These are phyloP conservation scores for Jaculus jaculus DNA, from an alignment of 2,113 vertebrate species.

Conservation along the genomic window DNA sequence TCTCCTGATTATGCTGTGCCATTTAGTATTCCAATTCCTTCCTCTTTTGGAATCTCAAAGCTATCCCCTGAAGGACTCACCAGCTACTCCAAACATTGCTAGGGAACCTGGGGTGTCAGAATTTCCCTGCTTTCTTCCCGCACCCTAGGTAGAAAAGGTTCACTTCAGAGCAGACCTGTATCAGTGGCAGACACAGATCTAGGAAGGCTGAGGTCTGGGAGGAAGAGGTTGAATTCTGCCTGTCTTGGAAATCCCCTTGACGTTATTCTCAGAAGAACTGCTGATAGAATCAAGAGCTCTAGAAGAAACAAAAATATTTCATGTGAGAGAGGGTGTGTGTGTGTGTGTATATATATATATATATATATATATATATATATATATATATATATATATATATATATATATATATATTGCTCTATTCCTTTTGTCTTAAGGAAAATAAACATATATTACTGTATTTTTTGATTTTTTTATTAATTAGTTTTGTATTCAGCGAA, in stretches of 20 bases:
- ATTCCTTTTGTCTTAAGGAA: background rate
- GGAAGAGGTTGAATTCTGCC: accelerated
- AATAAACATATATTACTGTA: background rate
- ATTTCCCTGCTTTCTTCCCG: background rate
- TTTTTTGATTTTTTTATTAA: too few species aligned
- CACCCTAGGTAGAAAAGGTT: background rate
- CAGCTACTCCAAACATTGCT: conserved; percentile 20
- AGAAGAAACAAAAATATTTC: background rate
- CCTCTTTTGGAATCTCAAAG: conserved; percentile 55
- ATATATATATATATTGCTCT: too few species aligned
- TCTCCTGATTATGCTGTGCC: conserved; percentile 30
- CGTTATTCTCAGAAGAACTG: background rate
- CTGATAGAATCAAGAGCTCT: background rate
- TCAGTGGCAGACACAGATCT: background rate
- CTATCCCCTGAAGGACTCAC: conserved; percentile 23
- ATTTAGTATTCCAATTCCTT: conserved; percentile 44
- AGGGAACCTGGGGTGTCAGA: background rate
- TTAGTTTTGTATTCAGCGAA: too few species aligned
- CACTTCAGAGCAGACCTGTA: background rate
- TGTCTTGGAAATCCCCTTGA: accelerated
- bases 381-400: too few species aligned
- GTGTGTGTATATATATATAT: too few species aligned
- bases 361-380: too few species aligned
- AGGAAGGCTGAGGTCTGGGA: background rate
- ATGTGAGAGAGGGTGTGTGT: background rate